A percentile compares a stretch with the other conserved stretches of the same genome.
Conservation (phyloP, 2,888 invertebrate species). For the Yponomeuta evonymella region DNA sequence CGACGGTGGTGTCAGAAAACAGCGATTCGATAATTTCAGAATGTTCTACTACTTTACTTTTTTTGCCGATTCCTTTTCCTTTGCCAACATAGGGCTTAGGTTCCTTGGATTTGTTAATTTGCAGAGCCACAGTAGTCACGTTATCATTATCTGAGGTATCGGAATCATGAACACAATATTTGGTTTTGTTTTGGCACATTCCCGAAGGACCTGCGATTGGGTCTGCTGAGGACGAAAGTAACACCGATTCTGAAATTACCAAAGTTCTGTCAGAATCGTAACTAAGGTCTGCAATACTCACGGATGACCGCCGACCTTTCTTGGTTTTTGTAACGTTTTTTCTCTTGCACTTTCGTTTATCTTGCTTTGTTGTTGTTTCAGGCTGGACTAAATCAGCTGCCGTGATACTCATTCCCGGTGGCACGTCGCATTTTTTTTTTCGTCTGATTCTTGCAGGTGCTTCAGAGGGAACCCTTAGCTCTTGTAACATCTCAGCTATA, state of each 20-base stretch:
- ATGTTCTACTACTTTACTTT: slow-evolving; percentile 15
- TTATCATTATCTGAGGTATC: background rate
- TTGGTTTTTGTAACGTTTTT: background rate
- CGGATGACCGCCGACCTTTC: background rate
- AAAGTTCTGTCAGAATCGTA: slow-evolving; percentile 1
- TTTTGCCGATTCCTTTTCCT: slow-evolving; percentile 6
- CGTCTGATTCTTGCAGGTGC: slow-evolving; percentile 4
- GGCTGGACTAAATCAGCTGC: background rate
- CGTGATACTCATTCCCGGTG: slow-evolving; percentile 8
- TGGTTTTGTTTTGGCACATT: background rate
- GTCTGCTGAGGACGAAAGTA: background rate
- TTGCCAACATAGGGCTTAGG: slow-evolving; percentile 3
- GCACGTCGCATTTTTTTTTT: slow-evolving; percentile 12
- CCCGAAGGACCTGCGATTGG: slow-evolving; percentile 7
- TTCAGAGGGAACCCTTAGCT: slow-evolving; percentile 17
- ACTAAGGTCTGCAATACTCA: background rate
- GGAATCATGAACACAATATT: background rate
- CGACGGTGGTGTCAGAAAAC: slow-evolving; percentile 9
- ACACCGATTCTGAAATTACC: background rate
- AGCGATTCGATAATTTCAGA: slow-evolving; percentile 18
- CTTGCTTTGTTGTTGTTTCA: slow-evolving; percentile 11
- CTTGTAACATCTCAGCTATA: slow-evolving; percentile 20
- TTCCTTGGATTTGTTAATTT: background rate
- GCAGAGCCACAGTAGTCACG: slow-evolving; percentile 12
- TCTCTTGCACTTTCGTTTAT: slow-evolving; percentile 6